Evolutionary conservation across 2,888 invertebrate genomes (phyloP).

Genomic region (Oasisia sp.): DNA sequence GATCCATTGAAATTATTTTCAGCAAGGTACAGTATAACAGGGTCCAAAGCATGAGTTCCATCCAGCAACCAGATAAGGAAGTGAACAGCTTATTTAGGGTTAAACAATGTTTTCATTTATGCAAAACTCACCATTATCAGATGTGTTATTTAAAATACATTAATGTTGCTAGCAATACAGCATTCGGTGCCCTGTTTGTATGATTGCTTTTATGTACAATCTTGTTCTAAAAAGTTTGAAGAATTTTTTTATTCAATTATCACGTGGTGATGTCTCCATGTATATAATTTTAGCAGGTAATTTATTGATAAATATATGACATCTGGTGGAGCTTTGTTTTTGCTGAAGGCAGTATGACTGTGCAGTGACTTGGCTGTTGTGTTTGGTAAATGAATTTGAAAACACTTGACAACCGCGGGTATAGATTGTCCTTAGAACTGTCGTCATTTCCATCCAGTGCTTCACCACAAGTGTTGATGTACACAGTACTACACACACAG

Average conservation of each 20-base stretch:
- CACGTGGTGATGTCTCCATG: not conserved
- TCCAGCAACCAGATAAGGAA: too few species aligned
- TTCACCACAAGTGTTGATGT: conserved; percentile 1
- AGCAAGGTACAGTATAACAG: too few species aligned
- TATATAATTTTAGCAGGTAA: not conserved
- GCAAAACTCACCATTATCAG: too few species aligned
- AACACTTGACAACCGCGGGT: not conserved
- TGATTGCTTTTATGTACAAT: too few species aligned
- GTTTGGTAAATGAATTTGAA: not conserved
- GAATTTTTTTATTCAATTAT: too few species aligned
- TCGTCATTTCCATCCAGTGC: not conserved
- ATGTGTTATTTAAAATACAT: too few species aligned
- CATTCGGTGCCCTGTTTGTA: too few species aligned
- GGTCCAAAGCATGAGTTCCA: too few species aligned
- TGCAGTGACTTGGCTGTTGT: not conserved
- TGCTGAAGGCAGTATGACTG: not conserved
- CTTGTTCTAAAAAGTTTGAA: too few species aligned
- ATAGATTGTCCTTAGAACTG: not conserved
- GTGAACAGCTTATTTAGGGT: too few species aligned
- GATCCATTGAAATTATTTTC: not conserved
- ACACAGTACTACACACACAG: not conserved
- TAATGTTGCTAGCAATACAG: too few species aligned
- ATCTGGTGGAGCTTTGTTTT: not conserved
- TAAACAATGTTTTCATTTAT: too few species aligned
- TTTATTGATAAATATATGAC: not conserved